Evolutionary conservation across 2,113 vertebrate genomes (phyloP), one percentile per base, ranked within the genome.

Genomic region (Microcebus ravelobensis): DNA sequence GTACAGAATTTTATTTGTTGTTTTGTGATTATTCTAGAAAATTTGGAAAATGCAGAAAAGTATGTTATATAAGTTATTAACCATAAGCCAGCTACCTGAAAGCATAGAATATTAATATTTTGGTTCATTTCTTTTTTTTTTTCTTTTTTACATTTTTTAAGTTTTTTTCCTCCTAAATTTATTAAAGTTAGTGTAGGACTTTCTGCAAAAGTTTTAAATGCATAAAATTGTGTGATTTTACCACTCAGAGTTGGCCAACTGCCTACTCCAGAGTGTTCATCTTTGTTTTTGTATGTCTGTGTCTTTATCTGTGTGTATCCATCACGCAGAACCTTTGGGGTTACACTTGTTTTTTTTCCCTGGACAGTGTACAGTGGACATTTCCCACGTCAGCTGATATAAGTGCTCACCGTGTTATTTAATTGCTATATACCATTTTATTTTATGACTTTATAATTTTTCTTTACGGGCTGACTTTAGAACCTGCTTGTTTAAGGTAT

Each of bases 21-120:
- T 88, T 89, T 96, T 52, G 50, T 86, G n/a, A 73, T 91, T 15
- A 15, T n/a, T 90, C n/a, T 91, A 82, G 85, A 61, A 90, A 55
- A 73, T 94, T 82, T 91, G 67, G 73, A 81, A 96, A 93, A 87
- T 80, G 36, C 13, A 84, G 94, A 71, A 81, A 90, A 88, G 15
- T 76, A 39, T 71, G 57, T 76, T 83, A 92, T 81, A 77, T 61
- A 39, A 96, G 20, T 63, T 93, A 52, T 7, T 29, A 48, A 12
- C 70, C 57, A 17, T 76, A 77, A 63, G 77, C 77, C 29, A 90
- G 59, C 52, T 5, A 68, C 42, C 13, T 95, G 11, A 59, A 67
- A 84, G 55, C 23, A 81, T 14, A 86, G 48, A 81, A 34, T 71
- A 27, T 94, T 85, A 84, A 39, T 88, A 83, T 95, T 97, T 93